phyloP scores from a whole-genome alignment of 92 coral and sea anemone genomes.

The Meandrina meandrites region DNA sequence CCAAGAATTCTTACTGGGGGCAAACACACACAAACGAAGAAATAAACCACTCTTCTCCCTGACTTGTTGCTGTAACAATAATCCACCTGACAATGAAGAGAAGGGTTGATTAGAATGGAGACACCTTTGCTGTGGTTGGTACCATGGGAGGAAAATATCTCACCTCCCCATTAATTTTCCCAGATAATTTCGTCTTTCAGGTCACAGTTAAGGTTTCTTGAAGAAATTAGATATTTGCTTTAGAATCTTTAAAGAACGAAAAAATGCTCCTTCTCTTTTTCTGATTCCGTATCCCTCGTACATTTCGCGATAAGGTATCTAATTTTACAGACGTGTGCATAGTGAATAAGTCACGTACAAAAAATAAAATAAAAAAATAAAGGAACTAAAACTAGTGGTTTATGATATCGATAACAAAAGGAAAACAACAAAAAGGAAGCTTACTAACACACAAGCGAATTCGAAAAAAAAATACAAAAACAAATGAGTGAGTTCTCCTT shows the following conservation, averaged over 20 bases:
- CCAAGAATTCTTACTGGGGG: too few relatives aligned
- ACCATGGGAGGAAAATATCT: not conserved
- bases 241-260: not conserved
- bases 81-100: not conserved
- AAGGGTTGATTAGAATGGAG: not conserved
- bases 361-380: not conserved
- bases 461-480: too few relatives aligned
- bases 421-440: not conserved
- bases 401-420: not conserved
- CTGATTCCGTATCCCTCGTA: not conserved
- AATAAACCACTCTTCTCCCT: too few relatives aligned
- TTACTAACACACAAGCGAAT: not conserved
- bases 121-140: not conserved
- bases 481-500: not conserved
- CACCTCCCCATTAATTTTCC: not conserved
- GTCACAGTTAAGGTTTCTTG: too few relatives aligned
- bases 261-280: slow-evolving; percentile 2
- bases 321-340: not conserved
- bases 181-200: not conserved
- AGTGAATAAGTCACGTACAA: not conserved
- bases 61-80: not conserved
- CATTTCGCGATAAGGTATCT: not conserved
- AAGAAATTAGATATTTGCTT: too few relatives aligned
- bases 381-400: not conserved
- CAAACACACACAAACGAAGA: too few relatives aligned